phyloP scores from a whole-genome alignment of 2,888 invertebrate genomes.

The Seira ritae region DNA sequence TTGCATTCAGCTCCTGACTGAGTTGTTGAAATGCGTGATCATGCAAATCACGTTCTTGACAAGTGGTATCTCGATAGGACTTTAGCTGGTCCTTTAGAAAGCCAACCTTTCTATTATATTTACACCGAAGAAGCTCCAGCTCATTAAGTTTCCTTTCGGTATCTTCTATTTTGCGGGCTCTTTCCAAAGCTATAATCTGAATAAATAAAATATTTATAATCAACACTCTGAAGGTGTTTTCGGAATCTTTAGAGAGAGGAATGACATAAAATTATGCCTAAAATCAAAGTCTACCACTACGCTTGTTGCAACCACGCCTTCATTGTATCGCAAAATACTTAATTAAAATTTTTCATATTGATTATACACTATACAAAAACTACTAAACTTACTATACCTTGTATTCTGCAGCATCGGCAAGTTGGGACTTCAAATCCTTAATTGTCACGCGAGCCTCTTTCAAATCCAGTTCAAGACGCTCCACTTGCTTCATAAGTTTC shows the following conservation, averaged over 20 bases:
- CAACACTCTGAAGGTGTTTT: too few species aligned
- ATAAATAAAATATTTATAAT: not conserved
- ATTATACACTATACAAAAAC: too few species aligned
- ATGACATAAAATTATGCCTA: too few species aligned
- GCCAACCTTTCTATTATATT: constrained; percentile 84
- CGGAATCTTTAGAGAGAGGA: too few species aligned
- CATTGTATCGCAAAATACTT: not conserved
- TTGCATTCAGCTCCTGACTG: constrained; percentile 85
- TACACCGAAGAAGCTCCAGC: constrained; percentile 85
- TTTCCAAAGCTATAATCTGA: constrained; percentile 88
- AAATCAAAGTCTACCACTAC: not conserved
- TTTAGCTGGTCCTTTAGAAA: constrained; percentile 83
- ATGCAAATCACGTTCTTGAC: constrained; percentile 76
- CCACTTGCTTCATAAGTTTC: constrained; percentile 89
- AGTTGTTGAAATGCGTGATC: constrained; percentile 84
- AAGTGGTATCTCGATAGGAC: constrained; percentile 68
- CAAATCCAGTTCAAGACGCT: constrained; percentile 87
- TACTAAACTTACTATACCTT: constrained; percentile 83
- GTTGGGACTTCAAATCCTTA: constrained; percentile 89
- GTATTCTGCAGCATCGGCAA: constrained; percentile 90
- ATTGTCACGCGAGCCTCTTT: constrained; percentile 88
- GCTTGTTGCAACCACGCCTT: not conserved
- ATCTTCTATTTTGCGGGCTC: constrained; percentile 89
- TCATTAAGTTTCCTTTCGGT: constrained; percentile 88
- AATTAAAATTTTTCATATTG: not conserved